Evolutionary conservation across 2,113 vertebrate genomes (phyloP).

Genomic region (Dipodomys stephensi): DNA sequence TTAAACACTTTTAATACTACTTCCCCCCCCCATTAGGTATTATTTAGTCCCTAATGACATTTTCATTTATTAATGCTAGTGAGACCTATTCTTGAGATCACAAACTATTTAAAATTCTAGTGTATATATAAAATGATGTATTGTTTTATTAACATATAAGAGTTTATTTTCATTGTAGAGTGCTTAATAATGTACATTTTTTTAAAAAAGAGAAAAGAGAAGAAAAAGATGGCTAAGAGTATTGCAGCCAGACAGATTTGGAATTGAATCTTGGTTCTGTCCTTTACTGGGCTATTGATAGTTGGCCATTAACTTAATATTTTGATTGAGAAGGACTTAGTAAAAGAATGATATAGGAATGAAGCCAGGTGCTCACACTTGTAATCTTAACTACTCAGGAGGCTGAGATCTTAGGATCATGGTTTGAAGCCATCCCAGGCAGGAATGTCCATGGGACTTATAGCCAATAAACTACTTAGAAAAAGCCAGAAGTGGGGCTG

Average conservation of each 20-base stretch:
- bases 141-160: conserved; percentile 13
- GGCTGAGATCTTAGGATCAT: too few species aligned
- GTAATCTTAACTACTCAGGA: too few species aligned
- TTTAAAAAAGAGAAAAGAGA: not conserved
- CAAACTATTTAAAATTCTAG: conserved; percentile 15
- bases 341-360: too few species aligned
- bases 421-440: too few species aligned
- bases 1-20: not conserved
- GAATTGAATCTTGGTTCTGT: not conserved
- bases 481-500: too few species aligned
- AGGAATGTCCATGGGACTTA: too few species aligned
- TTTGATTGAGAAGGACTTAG: not conserved
- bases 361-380: too few species aligned
- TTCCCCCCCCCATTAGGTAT: not conserved
- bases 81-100: conserved; percentile 42
- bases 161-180: conserved; percentile 43
- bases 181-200: conserved; percentile 6
- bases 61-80: conserved; percentile 13
- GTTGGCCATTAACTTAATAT: not conserved
- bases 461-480: too few species aligned
- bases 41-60: not conserved
- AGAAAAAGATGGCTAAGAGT: not conserved
- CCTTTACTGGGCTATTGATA: not conserved
- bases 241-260: not conserved
- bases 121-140: not conserved